Evolutionary conservation across 2,888 invertebrate species (phyloP).

Genomic region (Sacculina carcini): DNA sequence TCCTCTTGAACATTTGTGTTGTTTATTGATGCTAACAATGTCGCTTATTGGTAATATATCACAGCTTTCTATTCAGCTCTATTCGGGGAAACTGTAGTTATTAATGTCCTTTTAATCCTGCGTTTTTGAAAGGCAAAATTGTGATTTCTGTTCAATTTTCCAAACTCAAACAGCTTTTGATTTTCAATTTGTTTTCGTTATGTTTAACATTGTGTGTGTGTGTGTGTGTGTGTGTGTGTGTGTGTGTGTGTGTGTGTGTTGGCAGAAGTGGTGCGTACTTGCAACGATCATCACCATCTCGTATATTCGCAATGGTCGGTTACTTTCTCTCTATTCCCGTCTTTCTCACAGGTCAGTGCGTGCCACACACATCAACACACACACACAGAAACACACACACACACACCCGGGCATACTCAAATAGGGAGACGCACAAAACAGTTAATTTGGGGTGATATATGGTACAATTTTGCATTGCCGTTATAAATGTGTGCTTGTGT

Average conservation of each 20-base stretch:
- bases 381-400: neutral
- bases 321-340: constrained; percentile 85
- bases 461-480: neutral
- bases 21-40: no score
- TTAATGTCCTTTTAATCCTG: no score
- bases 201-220: neutral
- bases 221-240: neutral
- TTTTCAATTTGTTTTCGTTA: no score
- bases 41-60: no score
- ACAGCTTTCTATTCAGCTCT: no score
- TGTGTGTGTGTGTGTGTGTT: constrained; percentile 5
- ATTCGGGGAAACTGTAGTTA: no score
- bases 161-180: no score
- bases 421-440: neutral
- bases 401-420: neutral
- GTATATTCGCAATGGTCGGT: constrained; percentile 72
- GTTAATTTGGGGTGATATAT: neutral
- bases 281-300: constrained; percentile 65
- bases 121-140: no score
- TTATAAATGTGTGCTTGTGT: neutral
- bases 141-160: no score
- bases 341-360: constrained; percentile 55
- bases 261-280: constrained; percentile 67
- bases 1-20: no score
- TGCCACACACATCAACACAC: neutral